These are phyloP conservation scores for Catagonus wagneri DNA, from an alignment of 2,113 vertebrate species.

Conservation along the genomic window DNA sequence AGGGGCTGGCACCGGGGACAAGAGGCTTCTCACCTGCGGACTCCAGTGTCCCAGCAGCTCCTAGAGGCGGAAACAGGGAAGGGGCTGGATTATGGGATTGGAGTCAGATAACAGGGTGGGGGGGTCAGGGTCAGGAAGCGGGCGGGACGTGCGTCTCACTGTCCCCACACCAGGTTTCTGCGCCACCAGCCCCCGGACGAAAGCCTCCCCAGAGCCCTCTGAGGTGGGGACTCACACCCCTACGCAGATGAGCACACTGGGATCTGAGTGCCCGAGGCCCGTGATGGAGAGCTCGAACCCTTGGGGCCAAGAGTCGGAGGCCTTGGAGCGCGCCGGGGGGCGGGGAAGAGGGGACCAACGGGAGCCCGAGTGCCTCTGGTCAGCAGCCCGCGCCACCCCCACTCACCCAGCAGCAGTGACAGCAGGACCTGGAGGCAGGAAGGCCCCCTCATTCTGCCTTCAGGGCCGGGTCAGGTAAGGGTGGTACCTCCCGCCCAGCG, in stretches of 20 bases:
- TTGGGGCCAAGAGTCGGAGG: neutral
- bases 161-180: neutral
- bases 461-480: neutral
- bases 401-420: slow-evolving; percentile 74
- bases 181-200: neutral
- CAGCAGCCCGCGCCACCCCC: neutral
- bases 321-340: neutral
- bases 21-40: slow-evolving; percentile 36
- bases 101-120: neutral
- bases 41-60: neutral
- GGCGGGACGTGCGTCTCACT: neutral
- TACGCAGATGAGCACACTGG: neutral
- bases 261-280: neutral
- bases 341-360: neutral
- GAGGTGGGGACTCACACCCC: neutral
- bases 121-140: slow-evolving; percentile 5
- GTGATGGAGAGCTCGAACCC: neutral
- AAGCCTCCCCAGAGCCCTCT: neutral
- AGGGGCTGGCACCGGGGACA: neutral
- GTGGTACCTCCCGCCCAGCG: neutral
- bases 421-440: neutral
- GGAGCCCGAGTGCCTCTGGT: neutral
- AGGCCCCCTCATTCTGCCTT: slow-evolving; percentile 46
- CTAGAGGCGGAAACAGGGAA: slow-evolving; percentile 59
- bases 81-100: neutral